Percentiles rank a stretch among this genome's conserved stretches.
Evolutionary conservation across 2,888 invertebrate species (phyloP).

Genomic region (Abrostola triplasia): DNA sequence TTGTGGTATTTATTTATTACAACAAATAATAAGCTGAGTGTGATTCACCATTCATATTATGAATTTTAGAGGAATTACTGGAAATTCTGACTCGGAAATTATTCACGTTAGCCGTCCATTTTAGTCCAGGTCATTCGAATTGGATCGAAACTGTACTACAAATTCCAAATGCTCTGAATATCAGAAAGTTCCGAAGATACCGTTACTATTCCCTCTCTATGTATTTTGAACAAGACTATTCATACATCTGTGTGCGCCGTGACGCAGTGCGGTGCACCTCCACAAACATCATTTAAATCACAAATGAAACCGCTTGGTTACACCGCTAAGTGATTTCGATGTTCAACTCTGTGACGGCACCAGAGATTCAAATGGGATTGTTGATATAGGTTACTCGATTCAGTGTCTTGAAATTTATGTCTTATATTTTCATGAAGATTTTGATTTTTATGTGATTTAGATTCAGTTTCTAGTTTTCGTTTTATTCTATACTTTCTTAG

Average conservation of each 20-base stretch:
- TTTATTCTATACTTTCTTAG: not conserved
- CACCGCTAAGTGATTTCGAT: constrained; percentile 61
- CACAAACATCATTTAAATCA: constrained; percentile 70
- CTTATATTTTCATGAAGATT: constrained; percentile 12
- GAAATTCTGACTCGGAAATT: too few relatives aligned
- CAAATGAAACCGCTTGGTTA: constrained; percentile 65
- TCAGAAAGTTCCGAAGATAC: not conserved
- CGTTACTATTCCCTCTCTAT: constrained; percentile 17
- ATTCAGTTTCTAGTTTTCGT: not conserved
- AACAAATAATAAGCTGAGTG: too few relatives aligned
- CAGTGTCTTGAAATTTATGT: constrained; percentile 24
- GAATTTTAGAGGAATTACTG: too few relatives aligned
- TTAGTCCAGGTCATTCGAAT: too few relatives aligned
- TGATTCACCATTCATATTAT: too few relatives aligned
- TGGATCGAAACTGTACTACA: too few relatives aligned
- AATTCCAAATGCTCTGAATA: too few relatives aligned
- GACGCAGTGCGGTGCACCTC: constrained; percentile 58
- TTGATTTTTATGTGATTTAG: not conserved
- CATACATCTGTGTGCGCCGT: constrained; percentile 44
- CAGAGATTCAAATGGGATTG: constrained; percentile 34
- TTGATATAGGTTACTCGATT: constrained; percentile 37
- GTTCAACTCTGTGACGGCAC: constrained; percentile 53
- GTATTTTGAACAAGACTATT: constrained; percentile 28
- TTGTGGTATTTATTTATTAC: too few relatives aligned
- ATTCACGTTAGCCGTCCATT: too few relatives aligned